Evolutionary conservation across 2,888 invertebrate genomes (phyloP).

Genomic region (Sarcophaga caerulescens): DNA sequence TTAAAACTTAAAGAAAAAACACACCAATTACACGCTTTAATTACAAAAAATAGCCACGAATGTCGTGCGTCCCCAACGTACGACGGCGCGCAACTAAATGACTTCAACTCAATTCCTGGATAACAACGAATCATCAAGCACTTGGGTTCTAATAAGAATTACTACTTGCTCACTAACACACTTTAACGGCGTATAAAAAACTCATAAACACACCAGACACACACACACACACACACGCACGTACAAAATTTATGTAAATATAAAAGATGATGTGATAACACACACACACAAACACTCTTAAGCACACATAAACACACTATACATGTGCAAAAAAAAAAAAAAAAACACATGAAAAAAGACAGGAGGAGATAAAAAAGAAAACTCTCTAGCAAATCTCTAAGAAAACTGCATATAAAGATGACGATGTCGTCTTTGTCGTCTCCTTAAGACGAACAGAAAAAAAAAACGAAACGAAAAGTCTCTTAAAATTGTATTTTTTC

Average conservation of each 20-base stretch:
- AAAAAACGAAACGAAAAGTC: neutral
- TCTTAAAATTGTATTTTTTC: neutral
- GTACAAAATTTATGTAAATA: neutral
- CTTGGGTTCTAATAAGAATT: constrained; percentile 8
- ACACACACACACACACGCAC: constrained; percentile 36
- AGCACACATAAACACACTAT: neutral
- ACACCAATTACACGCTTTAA: constrained; percentile 55
- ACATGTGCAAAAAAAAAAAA: neutral
- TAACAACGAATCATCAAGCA: constrained; percentile 46
- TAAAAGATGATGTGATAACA: constrained; percentile 1
- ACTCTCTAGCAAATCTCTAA: constrained; percentile 28
- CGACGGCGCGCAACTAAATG: constrained; percentile 81
- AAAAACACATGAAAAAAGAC: neutral
- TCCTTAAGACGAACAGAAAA: too few relatives aligned
- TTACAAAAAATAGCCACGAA: constrained; percentile 71
- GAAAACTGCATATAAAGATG: neutral
- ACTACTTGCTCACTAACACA: constrained; percentile 9
- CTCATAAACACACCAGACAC: constrained; percentile 36
- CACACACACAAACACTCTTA: neutral
- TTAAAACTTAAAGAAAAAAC: constrained; percentile 25
- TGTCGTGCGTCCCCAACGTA: constrained; percentile 80
- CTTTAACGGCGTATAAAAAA: neutral
- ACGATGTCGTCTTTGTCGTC: neutral
- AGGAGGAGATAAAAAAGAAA: neutral
- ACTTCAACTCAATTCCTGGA: constrained; percentile 66